Evolutionary conservation across 2,113 vertebrate genomes (phyloP), one percentile per base, ranked within the genome.

Genomic region (Vombatus ursinus): DNA sequence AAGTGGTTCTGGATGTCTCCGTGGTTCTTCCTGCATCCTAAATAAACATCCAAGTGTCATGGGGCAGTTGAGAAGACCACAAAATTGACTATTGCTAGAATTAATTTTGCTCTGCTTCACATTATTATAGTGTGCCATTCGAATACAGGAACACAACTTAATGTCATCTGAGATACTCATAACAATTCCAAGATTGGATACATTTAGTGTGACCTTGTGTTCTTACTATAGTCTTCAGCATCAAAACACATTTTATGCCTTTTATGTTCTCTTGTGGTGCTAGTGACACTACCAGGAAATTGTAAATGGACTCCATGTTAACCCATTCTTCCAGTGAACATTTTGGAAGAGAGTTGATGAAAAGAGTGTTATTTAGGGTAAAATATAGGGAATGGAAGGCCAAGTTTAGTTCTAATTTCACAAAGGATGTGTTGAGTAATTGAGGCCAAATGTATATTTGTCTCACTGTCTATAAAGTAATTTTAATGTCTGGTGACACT

Each of bases 101-200:
- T 96, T 97, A 95, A 47, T 97, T 98, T 96, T 96, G 16, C 77
- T 52, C n/a, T 9, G 49, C 90, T 96, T 96, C 91, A 44, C 53
- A 4, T 92, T 97, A 53, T 93, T 96, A 95, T 0, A 50, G 44
- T 37, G 52, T 37, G 23, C 22, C 90, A 90, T 95, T 90, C 95
- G 52, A 95, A 98, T 96, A 6, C 28, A 91, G 24, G 19, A 95
- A 95, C 54, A 93, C 37, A 84, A 84, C 68, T 44, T 52, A 61
- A 24, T 47, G 0, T 89, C 95, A 26, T 93, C 93, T 57, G 95
- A 96, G 37, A 48, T 93, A 94, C 3, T 52, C 89, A 95, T 95
- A 97, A 94, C 97, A 96, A 97, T 96, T 90, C 52, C 28, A 94
- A 93, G 91, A 90, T 3, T 93, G 68, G 22, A 90, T 92, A 92